Evolutionary conservation across 2,113 vertebrate species (phyloP), one percentile per base, ranked within the genome.

Genomic region (Corynorhinus townsendii): DNA sequence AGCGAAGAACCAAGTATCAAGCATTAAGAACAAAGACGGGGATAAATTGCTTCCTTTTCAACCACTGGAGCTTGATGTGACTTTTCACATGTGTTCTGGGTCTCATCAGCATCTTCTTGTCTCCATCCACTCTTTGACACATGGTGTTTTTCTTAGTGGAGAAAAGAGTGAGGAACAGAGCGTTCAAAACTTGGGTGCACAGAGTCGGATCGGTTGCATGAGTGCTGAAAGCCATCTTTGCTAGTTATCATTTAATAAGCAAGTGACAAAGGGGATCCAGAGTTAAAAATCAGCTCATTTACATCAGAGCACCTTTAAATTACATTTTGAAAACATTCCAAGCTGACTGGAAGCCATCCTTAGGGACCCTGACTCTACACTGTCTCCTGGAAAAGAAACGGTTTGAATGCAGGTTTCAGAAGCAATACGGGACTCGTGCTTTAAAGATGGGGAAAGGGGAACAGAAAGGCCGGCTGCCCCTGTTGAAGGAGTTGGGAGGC

Each of bases 221-320:
- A 97, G 95, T 93, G 95, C 96, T 89, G 85, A 84, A 93, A 90
- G 83, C 84, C 88, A 84, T 80, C 91, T 97, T 80, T 95, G 81
- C 91, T 93, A 71, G 83, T 96, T 94, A 96, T 80, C 64, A 12
- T 56, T 83, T 92, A 66, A 30, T 88, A 98, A 96, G 89, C 71
- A 83, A 97, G 96, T 90, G 80, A 83, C 59, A 95, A 69, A 96
- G 89, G 89, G 94, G 93, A 87, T 94, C 93, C 79, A 79, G 91
- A 96, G 90, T 95, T 90, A 64, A 52, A 72, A 93, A 38, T 93
- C 97, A 96, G 96, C 93, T 97, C 68, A 96, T 96, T 97, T 84
- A 96, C 68, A 97, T 91, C 97, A 98, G 97, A 98, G 96, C 96
- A 98, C 82, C 59, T 97, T 97, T 12, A 5, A 94, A 86, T 97